phyloP scores from a whole-genome alignment of 1,140 invertebrate species.

The Solenopsis fugax region DNA sequence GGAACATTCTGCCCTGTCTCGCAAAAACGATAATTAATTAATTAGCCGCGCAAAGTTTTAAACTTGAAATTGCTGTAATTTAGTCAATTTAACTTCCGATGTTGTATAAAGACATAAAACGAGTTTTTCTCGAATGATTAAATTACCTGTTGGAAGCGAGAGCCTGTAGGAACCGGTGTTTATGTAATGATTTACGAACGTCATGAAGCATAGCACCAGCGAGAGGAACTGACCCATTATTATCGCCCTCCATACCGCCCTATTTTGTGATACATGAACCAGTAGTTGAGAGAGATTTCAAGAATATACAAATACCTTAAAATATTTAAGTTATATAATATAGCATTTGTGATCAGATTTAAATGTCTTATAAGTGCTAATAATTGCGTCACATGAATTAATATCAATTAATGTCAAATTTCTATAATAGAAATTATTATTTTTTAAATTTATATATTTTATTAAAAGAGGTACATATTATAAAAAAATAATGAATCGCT shows the following conservation, averaged over 20 bases:
- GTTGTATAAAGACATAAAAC: not conserved
- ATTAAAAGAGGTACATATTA: not conserved
- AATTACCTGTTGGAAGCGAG: constrained; percentile 90
- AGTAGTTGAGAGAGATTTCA: not conserved
- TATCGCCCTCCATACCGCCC: constrained; percentile 92
- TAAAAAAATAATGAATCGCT: not conserved
- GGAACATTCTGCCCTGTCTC: constrained; percentile 91
- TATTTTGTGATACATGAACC: constrained; percentile 76
- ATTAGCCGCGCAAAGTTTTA: not conserved
- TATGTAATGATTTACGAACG: constrained; percentile 91
- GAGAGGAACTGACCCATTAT: constrained; percentile 93
- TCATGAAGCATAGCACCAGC: constrained; percentile 91
- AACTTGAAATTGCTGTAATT: not conserved
- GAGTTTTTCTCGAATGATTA: not conserved
- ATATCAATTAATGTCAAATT: not conserved
- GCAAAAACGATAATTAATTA: constrained; percentile 31
- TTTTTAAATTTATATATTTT: not conserved
- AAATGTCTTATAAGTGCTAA: not conserved
- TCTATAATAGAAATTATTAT: not conserved
- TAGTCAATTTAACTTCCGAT: not conserved
- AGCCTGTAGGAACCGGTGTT: constrained; percentile 90
- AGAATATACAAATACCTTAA: constrained; percentile 6
- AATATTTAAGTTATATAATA: not conserved
- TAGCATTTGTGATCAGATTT: not conserved
- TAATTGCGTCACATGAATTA: not conserved